Conservation (phyloP, 1,140 invertebrate genomes). For the Melanaphis sacchari region DNA sequence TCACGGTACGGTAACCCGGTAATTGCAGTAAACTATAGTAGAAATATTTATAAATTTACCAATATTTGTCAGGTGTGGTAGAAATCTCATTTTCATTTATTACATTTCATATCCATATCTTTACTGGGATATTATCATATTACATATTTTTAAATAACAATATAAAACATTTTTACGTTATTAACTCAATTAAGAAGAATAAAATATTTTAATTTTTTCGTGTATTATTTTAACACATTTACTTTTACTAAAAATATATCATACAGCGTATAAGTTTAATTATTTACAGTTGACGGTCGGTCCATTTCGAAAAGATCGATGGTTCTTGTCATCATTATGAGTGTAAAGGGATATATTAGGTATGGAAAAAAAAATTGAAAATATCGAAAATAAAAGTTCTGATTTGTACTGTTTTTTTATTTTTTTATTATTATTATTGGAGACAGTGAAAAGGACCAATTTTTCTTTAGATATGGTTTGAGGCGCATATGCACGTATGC, state of each 20-base stretch:
- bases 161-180: background rate
- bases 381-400: background rate
- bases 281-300: too few relatives aligned
- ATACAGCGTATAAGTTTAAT: too few relatives aligned
- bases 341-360: too few relatives aligned
- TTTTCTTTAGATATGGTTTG: background rate
- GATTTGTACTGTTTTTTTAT: background rate
- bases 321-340: too few relatives aligned
- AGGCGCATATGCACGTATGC: too few relatives aligned
- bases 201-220: too few relatives aligned
- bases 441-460: background rate
- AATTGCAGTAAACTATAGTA: background rate
- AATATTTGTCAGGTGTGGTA: background rate
- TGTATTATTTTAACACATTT: too few relatives aligned
- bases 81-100: background rate
- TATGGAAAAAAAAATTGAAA: background rate
- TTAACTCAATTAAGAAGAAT: background rate
- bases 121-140: background rate
- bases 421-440: too few relatives aligned
- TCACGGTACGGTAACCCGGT: background rate
- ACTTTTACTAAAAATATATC: too few relatives aligned
- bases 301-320: too few relatives aligned
- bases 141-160: background rate
- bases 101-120: background rate
- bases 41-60: background rate